Base-by-base conservation (phyloP, 2,113 vertebrate species). In the Paracanthobrama guichenoti region DNA sequence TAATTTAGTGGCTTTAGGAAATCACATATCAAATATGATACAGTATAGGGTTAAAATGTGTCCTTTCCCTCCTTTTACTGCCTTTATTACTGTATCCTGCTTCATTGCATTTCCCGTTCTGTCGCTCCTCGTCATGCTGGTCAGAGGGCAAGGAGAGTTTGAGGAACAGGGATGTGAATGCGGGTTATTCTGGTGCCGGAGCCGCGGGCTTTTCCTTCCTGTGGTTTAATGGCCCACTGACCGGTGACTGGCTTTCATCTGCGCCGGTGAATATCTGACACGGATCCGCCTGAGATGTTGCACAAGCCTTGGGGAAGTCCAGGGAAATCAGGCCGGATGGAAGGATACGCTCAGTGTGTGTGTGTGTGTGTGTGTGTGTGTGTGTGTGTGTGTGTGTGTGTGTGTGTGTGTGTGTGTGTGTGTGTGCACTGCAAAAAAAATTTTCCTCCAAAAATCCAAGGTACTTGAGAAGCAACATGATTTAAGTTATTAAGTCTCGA, bases 161-260 rank as follows among this genome's bases (percentile, higher is more conserved):
- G 72, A 62, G 87, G 67, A 67, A 75, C 76, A 85, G 80, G 67
- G 89, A 78, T 26, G 79, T 84, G 84, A 75, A 64, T 80, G 42
- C 50, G 84, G 79, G 59, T 87, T 83, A 74, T 89, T 91, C 88
- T 90, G 88, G 89, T 85, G 82, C 66, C 1, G 46, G 87, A 85
- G 83, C 64, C 82, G 24, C 82, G 42, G 84, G 84, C 67, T 84
- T 91, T 88, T 89, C 85, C 91, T 91, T 90, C 91, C 92, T 92
- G 91, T 79, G 89, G 91, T 91, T 93, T 94, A 90, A 92, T 89
- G 88, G 90, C 88, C 91, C 89, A 90, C 88, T 92, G 92, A 92
- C 89, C 74, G 82, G 85, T 85, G 88, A 76, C 89, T 90, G 84
- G 89, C 90, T 91, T 92, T 92, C 89, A 88, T 89, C 85, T 76